Conservation (phyloP, 2,797 vertebrate genomes). For the Acrossocheilus fasciatus region DNA sequence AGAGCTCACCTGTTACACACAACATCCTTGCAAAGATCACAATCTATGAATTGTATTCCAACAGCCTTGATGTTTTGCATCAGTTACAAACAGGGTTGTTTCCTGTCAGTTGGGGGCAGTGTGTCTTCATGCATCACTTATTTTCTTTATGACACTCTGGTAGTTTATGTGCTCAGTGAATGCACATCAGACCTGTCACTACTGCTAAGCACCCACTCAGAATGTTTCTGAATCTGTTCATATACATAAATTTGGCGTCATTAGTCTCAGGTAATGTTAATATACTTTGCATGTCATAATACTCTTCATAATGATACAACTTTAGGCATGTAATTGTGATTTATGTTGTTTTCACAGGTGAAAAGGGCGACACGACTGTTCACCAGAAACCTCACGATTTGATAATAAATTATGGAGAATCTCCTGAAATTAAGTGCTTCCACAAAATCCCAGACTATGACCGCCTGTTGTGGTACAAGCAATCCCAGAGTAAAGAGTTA, state of each 20-base stretch:
- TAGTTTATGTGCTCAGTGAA: neutral
- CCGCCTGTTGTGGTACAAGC: slow-evolving; percentile 60
- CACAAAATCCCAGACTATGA: slow-evolving; percentile 49
- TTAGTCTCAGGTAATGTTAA: slow-evolving; percentile 37
- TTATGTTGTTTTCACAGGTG: slow-evolving; percentile 40
- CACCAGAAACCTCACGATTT: slow-evolving; percentile 46
- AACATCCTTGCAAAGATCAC: neutral
- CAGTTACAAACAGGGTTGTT: neutral
- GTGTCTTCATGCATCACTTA: slow-evolving; percentile 10
- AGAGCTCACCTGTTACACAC: neutral
- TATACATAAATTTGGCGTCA: slow-evolving; percentile 5
- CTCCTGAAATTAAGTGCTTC: slow-evolving; percentile 44
- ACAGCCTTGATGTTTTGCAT: neutral
- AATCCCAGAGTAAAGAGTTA: slow-evolving; percentile 34
- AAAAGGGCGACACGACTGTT: slow-evolving; percentile 30
- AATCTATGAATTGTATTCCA: neutral
- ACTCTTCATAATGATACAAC: neutral
- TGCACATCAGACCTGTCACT: neutral
- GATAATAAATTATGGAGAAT: slow-evolving; percentile 31
- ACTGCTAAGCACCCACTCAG: neutral
- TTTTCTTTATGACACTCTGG: neutral
- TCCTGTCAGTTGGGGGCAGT: slow-evolving; percentile 51
- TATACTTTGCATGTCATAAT: neutral
- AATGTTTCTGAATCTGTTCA: slow-evolving; percentile 46
- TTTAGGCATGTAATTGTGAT: neutral